Evolutionary conservation across 92 coral and sea anemone species (phyloP).

Genomic region (Zoanthus gigantus): DNA sequence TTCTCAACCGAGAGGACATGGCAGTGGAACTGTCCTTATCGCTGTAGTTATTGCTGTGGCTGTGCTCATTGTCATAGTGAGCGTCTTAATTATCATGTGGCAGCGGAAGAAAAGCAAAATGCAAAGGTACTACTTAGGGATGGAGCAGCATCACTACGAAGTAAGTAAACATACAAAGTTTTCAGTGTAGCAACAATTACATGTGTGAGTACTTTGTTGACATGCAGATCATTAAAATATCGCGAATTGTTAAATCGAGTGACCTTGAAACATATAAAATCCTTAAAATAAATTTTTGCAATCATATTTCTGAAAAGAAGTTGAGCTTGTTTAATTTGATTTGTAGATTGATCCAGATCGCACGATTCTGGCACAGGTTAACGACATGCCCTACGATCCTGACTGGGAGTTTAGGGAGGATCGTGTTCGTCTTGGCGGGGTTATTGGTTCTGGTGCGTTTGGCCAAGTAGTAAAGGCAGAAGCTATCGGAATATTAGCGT

Average conservation of each 20-base stretch:
- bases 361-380: slow-evolving; percentile 76
- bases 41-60: neutral
- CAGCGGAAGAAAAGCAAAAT: neutral
- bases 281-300: neutral
- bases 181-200: neutral
- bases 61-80: neutral
- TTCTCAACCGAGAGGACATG: neutral
- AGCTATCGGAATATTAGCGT: slow-evolving; percentile 86
- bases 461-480: slow-evolving; percentile 92
- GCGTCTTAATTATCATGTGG: neutral
- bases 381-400: slow-evolving; percentile 73
- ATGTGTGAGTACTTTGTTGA: neutral
- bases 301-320: neutral
- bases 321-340: neutral
- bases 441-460: slow-evolving; percentile 88
- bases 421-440: slow-evolving; percentile 75
- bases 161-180: neutral
- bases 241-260: too few species aligned
- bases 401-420: slow-evolving; percentile 93
- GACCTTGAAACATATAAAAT: too few species aligned
- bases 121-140: neutral
- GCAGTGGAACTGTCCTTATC: neutral
- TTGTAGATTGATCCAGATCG: slow-evolving; percentile 84
- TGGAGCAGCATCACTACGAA: slow-evolving; percentile 1
- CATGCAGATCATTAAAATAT: neutral